Percentiles rank a stretch among this genome's conserved stretches.
These are phyloP conservation scores for Spea multiplicata DNA, from an alignment of 2,113 vertebrate genomes.

Conservation along the genomic window DNA sequence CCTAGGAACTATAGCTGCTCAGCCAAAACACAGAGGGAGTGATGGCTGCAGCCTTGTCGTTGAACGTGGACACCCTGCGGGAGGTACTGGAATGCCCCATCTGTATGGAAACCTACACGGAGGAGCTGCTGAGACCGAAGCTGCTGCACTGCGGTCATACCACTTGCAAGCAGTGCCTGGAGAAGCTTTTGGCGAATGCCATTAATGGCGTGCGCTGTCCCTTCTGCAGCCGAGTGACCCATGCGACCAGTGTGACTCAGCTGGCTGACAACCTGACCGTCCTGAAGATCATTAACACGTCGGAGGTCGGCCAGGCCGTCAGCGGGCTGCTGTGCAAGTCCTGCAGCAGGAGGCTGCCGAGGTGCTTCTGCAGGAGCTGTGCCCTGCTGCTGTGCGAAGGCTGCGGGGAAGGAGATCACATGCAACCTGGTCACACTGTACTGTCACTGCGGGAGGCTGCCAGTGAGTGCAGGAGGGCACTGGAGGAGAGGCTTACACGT, in stretches of 20 bases:
- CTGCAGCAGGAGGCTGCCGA: constrained; percentile 82
- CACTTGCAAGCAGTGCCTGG: constrained; percentile 89
- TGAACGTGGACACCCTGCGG: constrained; percentile 87
- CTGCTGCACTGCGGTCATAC: constrained; percentile 94
- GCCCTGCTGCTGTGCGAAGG: constrained; percentile 79
- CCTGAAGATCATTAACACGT: constrained; percentile 91
- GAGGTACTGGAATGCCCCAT: constrained; percentile 96
- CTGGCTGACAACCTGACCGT: constrained; percentile 92
- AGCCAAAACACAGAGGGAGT: neutral
- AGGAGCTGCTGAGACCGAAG: constrained; percentile 88
- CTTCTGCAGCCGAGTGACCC: constrained; percentile 93
- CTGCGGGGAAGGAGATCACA: constrained; percentile 75
- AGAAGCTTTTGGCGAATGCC: constrained; percentile 89
- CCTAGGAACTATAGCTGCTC: no score
- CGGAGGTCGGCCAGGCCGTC: constrained; percentile 74
- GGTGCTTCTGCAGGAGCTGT: constrained; percentile 86
- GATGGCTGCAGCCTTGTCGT: constrained; percentile 76
- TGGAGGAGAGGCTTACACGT: constrained; percentile 72
- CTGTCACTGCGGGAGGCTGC: constrained; percentile 80
- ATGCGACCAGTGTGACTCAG: constrained; percentile 85
- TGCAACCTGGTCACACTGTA: constrained; percentile 75
- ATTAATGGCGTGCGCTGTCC: constrained; percentile 96
- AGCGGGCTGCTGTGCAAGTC: constrained; percentile 84
- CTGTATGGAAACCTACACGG: constrained; percentile 92
- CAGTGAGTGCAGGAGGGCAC: constrained; percentile 80